Base-by-base conservation (phyloP, 2,797 vertebrate genomes). In the Triplophysa yarkandensis region DNA sequence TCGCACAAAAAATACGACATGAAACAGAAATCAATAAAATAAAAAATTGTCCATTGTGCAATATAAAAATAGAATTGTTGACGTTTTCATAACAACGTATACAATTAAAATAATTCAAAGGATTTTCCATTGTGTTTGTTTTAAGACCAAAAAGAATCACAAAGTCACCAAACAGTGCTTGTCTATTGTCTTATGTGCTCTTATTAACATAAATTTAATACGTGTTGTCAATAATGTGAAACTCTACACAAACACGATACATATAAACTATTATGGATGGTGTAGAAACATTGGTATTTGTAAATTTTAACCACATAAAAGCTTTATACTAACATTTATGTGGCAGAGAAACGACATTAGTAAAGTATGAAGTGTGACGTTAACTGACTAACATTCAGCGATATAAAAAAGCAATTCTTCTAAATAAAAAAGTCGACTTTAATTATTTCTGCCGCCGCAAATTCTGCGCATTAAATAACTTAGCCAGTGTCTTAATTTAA, bases 401-500 rank as follows among this genome's bases (percentile, higher is more conserved):
- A 17, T 16, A 30, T 11, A 44, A 44, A 46, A 44, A 11, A 25
- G 13, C 2, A 43, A 69, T 7, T 6, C 19, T 48, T 50, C 4
- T 14, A 16, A 14, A 1, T 34, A 34, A 34, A 34, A 34, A 34
- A 36, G 27, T 60, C 28, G 4, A 46, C 2, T 36, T 6, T 55
- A 14, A 28, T 50, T 27, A 6, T 14, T 11, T 48, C 21, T 17
- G 27, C 13, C 5, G 9, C 8, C 8, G 14, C 6, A 5, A 1
- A 27, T 61, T 4, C 19, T 36, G 6, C 10, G 34, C 9, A 32
- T n/a, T 36, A 4, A 3, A 48, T 17, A 25, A 19, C 43, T 9
- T 69, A 71, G 55, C 68, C 41, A 17, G 14, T 55, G 52, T n/a
- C 25, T 55, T 23, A 25, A 28, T 17, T 9, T 36, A n/a, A 39